phyloP scores from a whole-genome alignment of 1,140 invertebrate species.

The Ips typographus region DNA sequence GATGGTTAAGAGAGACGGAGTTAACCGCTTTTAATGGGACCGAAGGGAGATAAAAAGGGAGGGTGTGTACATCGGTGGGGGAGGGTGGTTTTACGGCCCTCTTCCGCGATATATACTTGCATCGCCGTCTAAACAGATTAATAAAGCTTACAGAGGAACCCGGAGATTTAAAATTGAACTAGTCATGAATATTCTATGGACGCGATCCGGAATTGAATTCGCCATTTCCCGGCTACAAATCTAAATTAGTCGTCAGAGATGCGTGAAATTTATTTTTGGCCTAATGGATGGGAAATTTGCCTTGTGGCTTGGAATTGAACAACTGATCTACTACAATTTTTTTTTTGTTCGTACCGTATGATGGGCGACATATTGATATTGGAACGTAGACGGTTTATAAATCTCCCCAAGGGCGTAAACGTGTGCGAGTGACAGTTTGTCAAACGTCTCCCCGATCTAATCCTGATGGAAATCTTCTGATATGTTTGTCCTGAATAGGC shows the following conservation, averaged over 20 bases:
- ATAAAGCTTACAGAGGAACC: constrained; percentile 23
- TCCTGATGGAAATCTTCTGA: constrained; percentile 19
- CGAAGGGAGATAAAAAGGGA: constrained; percentile 5
- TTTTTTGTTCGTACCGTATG: background rate
- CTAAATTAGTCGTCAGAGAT: background rate
- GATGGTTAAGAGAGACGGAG: constrained; percentile 2
- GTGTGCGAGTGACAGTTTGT: constrained; percentile 20
- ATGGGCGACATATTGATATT: background rate
- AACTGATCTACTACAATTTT: background rate
- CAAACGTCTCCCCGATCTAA: constrained; percentile 11
- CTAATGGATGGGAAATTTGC: background rate
- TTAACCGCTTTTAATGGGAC: background rate
- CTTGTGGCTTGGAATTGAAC: background rate
- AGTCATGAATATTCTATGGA: constrained; percentile 18
- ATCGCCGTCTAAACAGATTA: constrained; percentile 25
- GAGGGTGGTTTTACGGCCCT: background rate
- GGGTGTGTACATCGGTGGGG: background rate
- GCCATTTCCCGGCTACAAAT: background rate
- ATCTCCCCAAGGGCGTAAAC: background rate
- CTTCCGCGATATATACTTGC: constrained; percentile 12
- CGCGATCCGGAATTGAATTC: constrained; percentile 5
- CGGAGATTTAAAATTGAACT: constrained; percentile 26
- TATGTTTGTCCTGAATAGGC: constrained; percentile 5
- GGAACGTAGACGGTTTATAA: constrained; percentile 9
- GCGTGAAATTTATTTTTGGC: background rate